Percentiles rank a stretch among this genome's conserved stretches.
phyloP scores from a whole-genome alignment of 2,888 invertebrate species.

The Sinodicranocentrus sp. region DNA sequence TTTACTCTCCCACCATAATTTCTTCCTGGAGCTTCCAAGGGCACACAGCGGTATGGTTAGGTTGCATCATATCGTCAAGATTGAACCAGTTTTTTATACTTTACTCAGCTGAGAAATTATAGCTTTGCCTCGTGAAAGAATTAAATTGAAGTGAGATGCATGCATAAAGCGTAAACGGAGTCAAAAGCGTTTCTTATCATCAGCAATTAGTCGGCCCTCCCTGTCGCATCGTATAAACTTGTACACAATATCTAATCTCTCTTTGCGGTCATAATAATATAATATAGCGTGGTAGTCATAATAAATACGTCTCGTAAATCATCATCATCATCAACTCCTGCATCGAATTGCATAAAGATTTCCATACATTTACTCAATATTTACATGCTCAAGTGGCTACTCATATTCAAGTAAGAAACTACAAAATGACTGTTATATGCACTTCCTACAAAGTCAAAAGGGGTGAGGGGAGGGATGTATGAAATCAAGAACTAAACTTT shows the following conservation, averaged over 20 bases:
- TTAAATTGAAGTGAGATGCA: slow-evolving; percentile 30
- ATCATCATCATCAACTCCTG: slow-evolving; percentile 23
- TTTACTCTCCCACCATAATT: not conserved
- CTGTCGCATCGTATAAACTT: slow-evolving; percentile 29
- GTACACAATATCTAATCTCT: slow-evolving; percentile 25
- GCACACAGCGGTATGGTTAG: not conserved
- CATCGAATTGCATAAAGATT: not conserved
- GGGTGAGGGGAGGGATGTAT: no score
- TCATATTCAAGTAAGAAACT: no score
- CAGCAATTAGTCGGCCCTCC: slow-evolving; percentile 38
- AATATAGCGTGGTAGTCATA: slow-evolving; percentile 23
- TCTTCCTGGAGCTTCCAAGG: slow-evolving; percentile 18
- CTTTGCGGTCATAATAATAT: slow-evolving; percentile 28
- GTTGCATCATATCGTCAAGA: slow-evolving; percentile 14
- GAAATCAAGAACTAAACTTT: no score
- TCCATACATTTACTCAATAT: not conserved
- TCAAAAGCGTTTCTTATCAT: slow-evolving; percentile 25
- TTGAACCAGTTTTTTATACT: slow-evolving; percentile 12
- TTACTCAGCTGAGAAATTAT: no score
- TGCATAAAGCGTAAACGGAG: not conserved
- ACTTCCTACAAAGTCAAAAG: no score
- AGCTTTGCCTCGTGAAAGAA: no score
- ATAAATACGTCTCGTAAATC: slow-evolving; percentile 50
- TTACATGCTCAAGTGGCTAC: no score
- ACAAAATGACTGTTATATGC: no score